These are phyloP conservation scores for Adelphocoris suturalis DNA, from an alignment of 2,888 invertebrate species.

Conservation along the genomic window DNA sequence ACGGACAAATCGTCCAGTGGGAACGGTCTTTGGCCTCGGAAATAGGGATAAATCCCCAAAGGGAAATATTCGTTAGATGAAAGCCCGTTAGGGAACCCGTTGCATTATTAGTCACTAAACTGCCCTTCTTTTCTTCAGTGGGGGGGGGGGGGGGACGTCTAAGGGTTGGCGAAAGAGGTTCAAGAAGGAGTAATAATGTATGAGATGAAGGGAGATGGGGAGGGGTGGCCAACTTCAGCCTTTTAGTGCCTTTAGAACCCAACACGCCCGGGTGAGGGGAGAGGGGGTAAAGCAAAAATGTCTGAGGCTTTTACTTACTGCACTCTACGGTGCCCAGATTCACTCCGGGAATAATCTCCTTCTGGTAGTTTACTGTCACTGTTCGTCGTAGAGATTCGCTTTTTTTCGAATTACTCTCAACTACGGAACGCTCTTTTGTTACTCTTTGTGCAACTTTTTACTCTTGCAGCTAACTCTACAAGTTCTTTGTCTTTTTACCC, in stretches of 20 bases:
- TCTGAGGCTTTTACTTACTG: conserved; percentile 60
- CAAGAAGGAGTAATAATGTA: conserved; percentile 61
- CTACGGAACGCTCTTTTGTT: background rate
- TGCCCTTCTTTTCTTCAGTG: conserved; percentile 41
- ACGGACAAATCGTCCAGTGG: background rate
- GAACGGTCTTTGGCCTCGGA: background rate
- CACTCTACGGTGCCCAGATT: conserved; percentile 57
- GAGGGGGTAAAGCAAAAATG: conserved; percentile 47
- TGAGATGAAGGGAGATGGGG: conserved; percentile 35
- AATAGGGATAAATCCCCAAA: conserved; percentile 18
- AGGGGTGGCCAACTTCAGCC: conserved; percentile 51
- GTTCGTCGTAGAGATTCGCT: background rate
- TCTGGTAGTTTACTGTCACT: conserved; percentile 47
- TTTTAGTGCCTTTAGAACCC: conserved; percentile 55
- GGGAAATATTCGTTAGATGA: conserved; percentile 27
- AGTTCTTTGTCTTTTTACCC: background rate
- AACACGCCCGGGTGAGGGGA: background rate
- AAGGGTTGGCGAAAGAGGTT: conserved; percentile 44
- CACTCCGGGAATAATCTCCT: conserved; percentile 48
- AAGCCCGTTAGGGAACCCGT: conserved; percentile 38
- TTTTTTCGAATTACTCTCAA: conserved; percentile 44
- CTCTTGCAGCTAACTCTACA: background rate
- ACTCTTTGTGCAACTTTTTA: background rate
- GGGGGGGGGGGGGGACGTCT: conserved; percentile 16
- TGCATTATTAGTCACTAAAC: conserved; percentile 52